Evolutionary conservation across 2,797 vertebrate species (phyloP), one percentile per base, ranked within the genome.

Genomic region (Cossypha dichroa): DNA sequence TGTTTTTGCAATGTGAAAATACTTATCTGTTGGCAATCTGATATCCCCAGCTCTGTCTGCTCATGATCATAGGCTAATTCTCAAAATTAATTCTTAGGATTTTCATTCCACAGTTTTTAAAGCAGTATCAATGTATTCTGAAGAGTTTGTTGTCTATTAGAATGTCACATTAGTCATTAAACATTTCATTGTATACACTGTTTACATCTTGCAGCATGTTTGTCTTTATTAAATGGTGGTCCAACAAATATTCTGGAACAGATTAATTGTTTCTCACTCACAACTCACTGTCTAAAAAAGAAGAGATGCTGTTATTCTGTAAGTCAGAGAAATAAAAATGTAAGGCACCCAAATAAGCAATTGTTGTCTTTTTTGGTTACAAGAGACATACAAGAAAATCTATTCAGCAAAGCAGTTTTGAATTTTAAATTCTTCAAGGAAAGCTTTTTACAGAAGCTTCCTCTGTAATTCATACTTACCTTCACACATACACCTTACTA

Each of bases 41-140:
- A 93, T 92, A 92, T 75, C 48, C 56, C 33, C 22, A 59, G 46
- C 31, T 86, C 55, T 6, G 5, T 64, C 49, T 83, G 75, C n/a
- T 83, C 46, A 58, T 40, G 12, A 68, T 52, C 72, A 76, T 13
- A 66, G 43, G 67, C 15, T 76, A 84, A 78, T 88, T 88, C 73
- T 75, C 56, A 77, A 85, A 94, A 81, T 59, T 85, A 73, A 76
- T 85, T 43, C 66, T 64, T 84, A 36, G 21, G 3, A 82, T 55
- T 91, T 91, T 89, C 41, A 76, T 85, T 91, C 52, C 48, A n/a
- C 20, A 18, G 21, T 49, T 88, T 87, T 77, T 85, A 93, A 85
- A 40, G 19, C 33, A 66, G 25, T n/a, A 87, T 51, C 43, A 70
- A 19, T 67, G 70, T 46, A 21, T 83, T 60, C 41, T 85, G 40